Percentiles rank a stretch among this genome's conserved stretches.
These are phyloP conservation scores for Phaethornis superciliosus DNA, from an alignment of 2,113 vertebrate species.

Conservation along the genomic window DNA sequence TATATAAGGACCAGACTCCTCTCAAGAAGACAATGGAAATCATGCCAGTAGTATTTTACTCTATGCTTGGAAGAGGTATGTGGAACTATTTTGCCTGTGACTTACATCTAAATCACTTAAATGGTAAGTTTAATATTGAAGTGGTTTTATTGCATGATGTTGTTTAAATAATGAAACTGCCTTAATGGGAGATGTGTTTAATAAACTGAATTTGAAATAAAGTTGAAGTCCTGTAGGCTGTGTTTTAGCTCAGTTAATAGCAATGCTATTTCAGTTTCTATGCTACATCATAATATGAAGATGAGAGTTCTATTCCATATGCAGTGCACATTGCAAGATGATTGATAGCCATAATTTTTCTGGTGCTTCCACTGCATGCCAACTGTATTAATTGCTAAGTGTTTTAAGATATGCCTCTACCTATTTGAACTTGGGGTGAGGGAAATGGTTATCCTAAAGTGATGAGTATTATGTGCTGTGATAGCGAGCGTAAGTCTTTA, in stretches of 20 bases:
- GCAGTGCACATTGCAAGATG: neutral
- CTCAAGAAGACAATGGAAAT: neutral
- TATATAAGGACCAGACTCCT: neutral
- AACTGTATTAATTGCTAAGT: neutral
- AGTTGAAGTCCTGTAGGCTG: neutral
- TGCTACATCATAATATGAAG: rapidly evolving
- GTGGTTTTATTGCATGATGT: slow-evolving; percentile 14
- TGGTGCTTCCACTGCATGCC: neutral
- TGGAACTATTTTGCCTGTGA: slow-evolving; percentile 12
- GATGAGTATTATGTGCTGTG: neutral
- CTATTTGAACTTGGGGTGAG: neutral
- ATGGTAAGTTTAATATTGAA: slow-evolving; percentile 37
- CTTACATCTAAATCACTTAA: slow-evolving; percentile 25
- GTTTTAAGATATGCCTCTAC: neutral
- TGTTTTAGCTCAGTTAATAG: slow-evolving; percentile 30
- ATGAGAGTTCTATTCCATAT: slow-evolving; percentile 3
- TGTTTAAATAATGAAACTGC: slow-evolving; percentile 53
- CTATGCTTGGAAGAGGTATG: neutral
- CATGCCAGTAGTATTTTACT: neutral
- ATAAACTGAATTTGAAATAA: slow-evolving; percentile 51
- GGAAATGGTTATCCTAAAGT: neutral
- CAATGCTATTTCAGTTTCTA: neutral
- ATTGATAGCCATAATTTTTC: neutral
- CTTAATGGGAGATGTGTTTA: slow-evolving; percentile 24
- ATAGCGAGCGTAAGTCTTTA: neutral